Conservation (phyloP, 1,140 invertebrate genomes). For the Zaprionus tsacasi region DNA sequence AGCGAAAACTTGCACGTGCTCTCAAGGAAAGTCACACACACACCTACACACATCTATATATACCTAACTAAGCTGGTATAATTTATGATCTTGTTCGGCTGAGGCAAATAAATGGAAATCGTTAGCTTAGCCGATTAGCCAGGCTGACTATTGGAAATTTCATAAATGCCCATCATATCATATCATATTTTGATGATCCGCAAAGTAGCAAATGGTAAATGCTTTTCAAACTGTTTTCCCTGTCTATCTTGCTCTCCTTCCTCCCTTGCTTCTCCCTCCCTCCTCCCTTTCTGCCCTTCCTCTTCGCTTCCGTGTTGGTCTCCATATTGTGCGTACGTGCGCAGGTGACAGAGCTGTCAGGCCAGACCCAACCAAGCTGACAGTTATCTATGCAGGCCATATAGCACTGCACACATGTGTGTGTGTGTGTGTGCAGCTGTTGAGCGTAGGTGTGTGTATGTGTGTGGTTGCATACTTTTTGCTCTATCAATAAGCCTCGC, state of each 20-base stretch:
- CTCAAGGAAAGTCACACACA: constrained; percentile 3
- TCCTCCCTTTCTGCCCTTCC: no score
- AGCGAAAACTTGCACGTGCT: constrained; percentile 74
- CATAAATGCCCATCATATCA: constrained; percentile 59
- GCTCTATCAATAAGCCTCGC: constrained; percentile 60
- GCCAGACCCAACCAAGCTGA: constrained; percentile 32
- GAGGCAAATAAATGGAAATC: constrained; percentile 49
- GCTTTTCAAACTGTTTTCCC: constrained; percentile 12
- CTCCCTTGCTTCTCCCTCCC: not conserved
- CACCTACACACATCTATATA: not conserved
- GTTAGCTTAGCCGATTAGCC: constrained; percentile 40
- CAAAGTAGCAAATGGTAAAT: constrained; percentile 53
- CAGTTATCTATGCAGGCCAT: constrained; percentile 55
- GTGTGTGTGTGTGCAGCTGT: constrained; percentile 16
- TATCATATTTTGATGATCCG: constrained; percentile 41
- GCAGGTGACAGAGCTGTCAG: constrained; percentile 76
- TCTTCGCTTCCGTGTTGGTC: constrained; percentile 1
- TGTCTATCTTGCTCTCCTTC: not conserved
- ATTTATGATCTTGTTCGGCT: constrained; percentile 59
- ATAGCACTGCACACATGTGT: not conserved
- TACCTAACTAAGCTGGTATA: constrained; percentile 38
- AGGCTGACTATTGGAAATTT: constrained; percentile 60
- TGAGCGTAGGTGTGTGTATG: constrained; percentile 8
- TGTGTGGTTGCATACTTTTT: constrained; percentile 39
- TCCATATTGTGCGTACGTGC: constrained; percentile 57